Base-by-base conservation (phyloP, 2,888 invertebrate genomes). In the Lagria hirta region DNA sequence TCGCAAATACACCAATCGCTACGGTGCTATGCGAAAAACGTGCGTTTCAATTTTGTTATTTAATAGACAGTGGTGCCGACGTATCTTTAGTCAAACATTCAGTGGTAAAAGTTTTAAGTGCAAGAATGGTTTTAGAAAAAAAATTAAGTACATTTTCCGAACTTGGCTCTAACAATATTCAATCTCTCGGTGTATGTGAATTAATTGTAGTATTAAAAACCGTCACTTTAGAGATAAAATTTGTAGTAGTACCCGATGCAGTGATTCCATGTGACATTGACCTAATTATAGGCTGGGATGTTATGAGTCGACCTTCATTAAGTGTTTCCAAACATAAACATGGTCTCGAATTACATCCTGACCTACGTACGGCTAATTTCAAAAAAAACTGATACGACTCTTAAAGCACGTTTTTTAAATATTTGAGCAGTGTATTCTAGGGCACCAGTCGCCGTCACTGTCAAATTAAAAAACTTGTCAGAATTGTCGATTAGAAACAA, bases 41-140 rank as follows among this genome's bases (percentile, higher is more conserved):
- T 16, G 38, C 32, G 6, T 7, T 8, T 4, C 26, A 30, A 13
- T 47, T 52, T 21, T 26, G 34, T 2, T 54, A 55, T 30, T 33
- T 54, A 3, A 48, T 54, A 8, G 49, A 54, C 28, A 54, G 52
- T 33, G 52, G 54, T 46, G 52, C 52, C 20, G 52, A 54, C 26
- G 20, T 38, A 6, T 54, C 54, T 24, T 22, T 54, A 16, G 24
- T 49, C 8, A 53, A 28, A 18, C 37, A 51, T 15, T 28, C 38
- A n/a, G 32, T 36, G 3, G 43, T 36, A 8, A 28, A 17, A 32
- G 18, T 54, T 10, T n/a, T n/a, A n/a, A n/a, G n/a, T n/a, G n/a
- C n/a, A n/a, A n/a, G n/a, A n/a, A n/a, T n/a, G n/a, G n/a, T n/a
- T n/a, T n/a, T n/a, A n/a, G 7, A 23, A 48, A 6, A 4, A n/a